Evolutionary conservation across 1,140 invertebrate species (phyloP).

Genomic region (Amyelois transitella): DNA sequence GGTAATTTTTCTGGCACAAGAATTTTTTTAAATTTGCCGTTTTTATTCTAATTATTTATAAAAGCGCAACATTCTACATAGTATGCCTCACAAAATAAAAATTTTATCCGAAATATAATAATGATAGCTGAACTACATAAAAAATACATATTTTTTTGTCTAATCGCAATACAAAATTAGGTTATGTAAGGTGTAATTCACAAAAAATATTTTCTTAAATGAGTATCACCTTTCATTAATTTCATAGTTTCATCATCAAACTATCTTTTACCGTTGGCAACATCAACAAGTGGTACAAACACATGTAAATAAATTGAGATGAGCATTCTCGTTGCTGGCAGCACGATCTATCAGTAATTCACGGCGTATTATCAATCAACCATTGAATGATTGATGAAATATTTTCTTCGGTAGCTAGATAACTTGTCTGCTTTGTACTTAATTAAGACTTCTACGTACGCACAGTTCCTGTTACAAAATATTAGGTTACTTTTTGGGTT

Average conservation of each 20-base stretch:
- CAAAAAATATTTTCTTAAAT: background rate
- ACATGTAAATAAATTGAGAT: constrained; percentile 71
- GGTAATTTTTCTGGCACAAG: too few relatives aligned
- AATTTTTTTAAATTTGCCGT: too few relatives aligned
- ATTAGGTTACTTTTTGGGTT: background rate
- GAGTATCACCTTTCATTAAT: background rate
- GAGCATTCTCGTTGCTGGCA: constrained; percentile 46
- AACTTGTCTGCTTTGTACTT: constrained; percentile 54
- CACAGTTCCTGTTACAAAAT: constrained; percentile 12
- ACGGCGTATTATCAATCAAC: constrained; percentile 70
- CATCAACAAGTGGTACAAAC: constrained; percentile 68
- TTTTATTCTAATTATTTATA: too few relatives aligned
- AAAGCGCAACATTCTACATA: too few relatives aligned
- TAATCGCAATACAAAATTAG: too few relatives aligned
- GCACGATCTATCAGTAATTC: constrained; percentile 69
- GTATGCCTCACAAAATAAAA: too few relatives aligned
- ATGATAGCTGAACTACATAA: too few relatives aligned
- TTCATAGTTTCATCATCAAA: constrained; percentile 19
- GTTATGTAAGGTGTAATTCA: too few relatives aligned
- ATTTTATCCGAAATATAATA: too few relatives aligned
- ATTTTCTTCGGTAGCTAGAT: constrained; percentile 66
- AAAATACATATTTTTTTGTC: too few relatives aligned
- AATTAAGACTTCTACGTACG: constrained; percentile 61
- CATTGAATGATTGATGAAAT: constrained; percentile 65
- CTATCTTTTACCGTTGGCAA: constrained; percentile 51